Base-by-base conservation (phyloP, 2,113 vertebrate genomes). In the Hyaena hyaena region DNA sequence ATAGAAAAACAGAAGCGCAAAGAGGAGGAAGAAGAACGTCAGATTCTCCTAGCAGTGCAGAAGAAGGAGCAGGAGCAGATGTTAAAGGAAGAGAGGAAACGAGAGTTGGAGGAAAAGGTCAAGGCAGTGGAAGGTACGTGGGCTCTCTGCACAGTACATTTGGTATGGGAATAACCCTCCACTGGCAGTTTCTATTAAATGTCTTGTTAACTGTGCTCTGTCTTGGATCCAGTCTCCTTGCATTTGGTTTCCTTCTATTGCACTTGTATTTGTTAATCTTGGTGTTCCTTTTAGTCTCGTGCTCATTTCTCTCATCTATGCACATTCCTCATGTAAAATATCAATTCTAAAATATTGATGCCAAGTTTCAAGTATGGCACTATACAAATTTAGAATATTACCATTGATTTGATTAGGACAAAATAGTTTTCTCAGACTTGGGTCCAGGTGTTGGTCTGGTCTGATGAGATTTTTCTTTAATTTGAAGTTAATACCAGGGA, bases 101-200 rank as follows among this genome's bases (percentile, higher is more conserved):
- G 99, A 82, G 99, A 99, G 95, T 98, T 99, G 98, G 98, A 99
- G 91, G 99, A 99, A 96, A 99, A 99, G 94, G 99, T 99, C 94
- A 99, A 99, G 98, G 99, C 99, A 4, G 99, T 99, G 65, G 99
- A 99, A 99, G 99, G 99, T 99, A 98, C 0, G 16, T 93, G 80
- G 0, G 0, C 17, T 58, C 74, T 24, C 48, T 11, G 5, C 12
- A 0, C 63, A 58, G 80, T 16, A 82, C 48, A 0, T 55, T 43
- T 53, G 39, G 16, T 33, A 1, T 39, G 50, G 24, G 65, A 15
- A 35, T 23, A 66, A 12, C 1, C 12, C 2, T 39, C 8, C 23
- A 35, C 9, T 3, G 23, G 28, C 28, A 24, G 11, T 53, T 48
- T 74, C 77, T 93, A 0, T 61, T 76, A 50, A 55, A 28, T 77